Percentiles rank a stretch among this genome's conserved stretches.
phyloP scores from a whole-genome alignment of 2,888 invertebrate species.

The Aquatica leii region DNA sequence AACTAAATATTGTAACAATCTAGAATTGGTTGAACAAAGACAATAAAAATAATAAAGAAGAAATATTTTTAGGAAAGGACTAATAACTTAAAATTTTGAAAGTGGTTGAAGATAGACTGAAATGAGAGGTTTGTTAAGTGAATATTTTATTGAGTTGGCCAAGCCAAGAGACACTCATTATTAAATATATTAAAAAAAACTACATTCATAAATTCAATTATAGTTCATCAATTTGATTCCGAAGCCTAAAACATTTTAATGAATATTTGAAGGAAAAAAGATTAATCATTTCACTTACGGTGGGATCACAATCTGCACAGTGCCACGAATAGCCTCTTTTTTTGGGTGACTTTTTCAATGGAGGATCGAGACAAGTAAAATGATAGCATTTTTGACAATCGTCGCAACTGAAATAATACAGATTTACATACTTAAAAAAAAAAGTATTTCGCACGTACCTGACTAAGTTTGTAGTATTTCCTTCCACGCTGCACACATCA shows the following conservation, averaged over 20 bases:
- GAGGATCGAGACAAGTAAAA: constrained; percentile 92
- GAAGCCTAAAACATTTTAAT: constrained; percentile 46
- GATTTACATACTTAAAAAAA: no score
- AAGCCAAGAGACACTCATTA: neutral
- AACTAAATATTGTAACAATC: no score
- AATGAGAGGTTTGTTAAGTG: neutral
- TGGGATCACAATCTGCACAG: constrained; percentile 94
- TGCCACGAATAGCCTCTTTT: constrained; percentile 95
- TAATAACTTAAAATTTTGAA: no score
- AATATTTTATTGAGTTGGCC: neutral
- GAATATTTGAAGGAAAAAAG: constrained; percentile 1
- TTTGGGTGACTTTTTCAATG: constrained; percentile 92
- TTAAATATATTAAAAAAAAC: neutral
- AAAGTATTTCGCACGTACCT: constrained; percentile 65
- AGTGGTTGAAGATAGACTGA: no score
- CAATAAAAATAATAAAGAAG: no score
- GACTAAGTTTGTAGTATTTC: constrained; percentile 72
- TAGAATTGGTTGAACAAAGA: no score
- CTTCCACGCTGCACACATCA: constrained; percentile 71
- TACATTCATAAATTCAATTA: neutral
- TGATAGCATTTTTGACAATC: constrained; percentile 91
- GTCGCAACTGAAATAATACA: constrained; percentile 75
- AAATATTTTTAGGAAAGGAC: no score
- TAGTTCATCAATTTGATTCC: constrained; percentile 43
- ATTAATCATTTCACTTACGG: constrained; percentile 66